These are phyloP conservation scores for Aegithalos caudatus DNA, from an alignment of 2,113 vertebrate genomes.

Conservation along the genomic window DNA sequence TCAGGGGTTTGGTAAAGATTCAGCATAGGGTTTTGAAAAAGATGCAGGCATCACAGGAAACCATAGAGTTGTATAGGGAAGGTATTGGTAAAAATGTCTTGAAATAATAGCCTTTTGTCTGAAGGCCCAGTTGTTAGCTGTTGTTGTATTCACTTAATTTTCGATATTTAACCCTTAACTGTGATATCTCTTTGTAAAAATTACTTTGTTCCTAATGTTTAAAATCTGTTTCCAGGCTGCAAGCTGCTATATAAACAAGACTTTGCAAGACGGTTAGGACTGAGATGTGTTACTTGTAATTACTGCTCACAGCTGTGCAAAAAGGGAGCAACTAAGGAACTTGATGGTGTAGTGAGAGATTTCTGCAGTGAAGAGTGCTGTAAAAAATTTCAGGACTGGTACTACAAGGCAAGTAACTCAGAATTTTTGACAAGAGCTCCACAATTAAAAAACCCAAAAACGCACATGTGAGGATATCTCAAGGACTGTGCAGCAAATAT, in stretches of 20 bases:
- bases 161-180: neutral
- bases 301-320: conserved; percentile 97
- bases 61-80: neutral
- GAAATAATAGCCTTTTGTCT: neutral
- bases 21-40: neutral
- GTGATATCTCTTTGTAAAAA: conserved; percentile 42
- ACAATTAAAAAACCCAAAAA: conserved; percentile 19
- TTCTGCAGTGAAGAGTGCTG: conserved; percentile 93
- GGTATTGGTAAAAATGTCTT: conserved; percentile 3
- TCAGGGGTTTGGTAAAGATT: neutral
- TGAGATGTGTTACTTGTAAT: conserved; percentile 98
- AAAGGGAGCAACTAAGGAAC: conserved; percentile 86
- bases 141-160: neutral
- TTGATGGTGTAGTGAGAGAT: conserved; percentile 90
- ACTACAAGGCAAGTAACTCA: conserved; percentile 87
- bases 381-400: conserved; percentile 97
- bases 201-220: conserved; percentile 61
- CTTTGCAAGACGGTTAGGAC: conserved; percentile 90
- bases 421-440: conserved; percentile 53
- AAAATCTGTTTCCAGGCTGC: conserved; percentile 84
- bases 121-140: conserved; percentile 3
- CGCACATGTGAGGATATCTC: conserved; percentile 47
- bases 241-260: conserved; percentile 98
- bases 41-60: neutral
- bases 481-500: conserved; percentile 37